Percentiles rank a stretch among this genome's conserved stretches.
These are phyloP conservation scores for Nycticorax nycticorax DNA, from an alignment of 2,113 vertebrate genomes.

Conservation along the genomic window DNA sequence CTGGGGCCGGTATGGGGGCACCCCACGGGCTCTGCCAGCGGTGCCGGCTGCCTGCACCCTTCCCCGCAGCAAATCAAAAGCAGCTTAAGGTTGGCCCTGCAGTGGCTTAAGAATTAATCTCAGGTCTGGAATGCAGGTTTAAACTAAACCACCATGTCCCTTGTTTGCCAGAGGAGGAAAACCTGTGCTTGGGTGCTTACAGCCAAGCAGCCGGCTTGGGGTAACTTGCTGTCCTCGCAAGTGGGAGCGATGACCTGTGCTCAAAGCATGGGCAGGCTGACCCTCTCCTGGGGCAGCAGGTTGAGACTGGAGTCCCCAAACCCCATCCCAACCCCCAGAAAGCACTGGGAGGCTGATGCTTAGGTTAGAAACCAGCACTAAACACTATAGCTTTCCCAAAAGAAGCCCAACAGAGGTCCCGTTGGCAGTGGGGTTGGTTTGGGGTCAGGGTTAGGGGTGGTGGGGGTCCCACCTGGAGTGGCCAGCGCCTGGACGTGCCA, in stretches of 20 bases:
- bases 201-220: neutral
- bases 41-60: fast-evolving
- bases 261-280: fast-evolving
- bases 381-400: fast-evolving
- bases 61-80: neutral
- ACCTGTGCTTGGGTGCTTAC: neutral
- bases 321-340: neutral
- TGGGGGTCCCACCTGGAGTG: neutral
- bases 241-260: fast-evolving
- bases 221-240: neutral
- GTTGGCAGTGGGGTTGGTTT: neutral
- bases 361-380: neutral
- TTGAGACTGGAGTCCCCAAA: neutral
- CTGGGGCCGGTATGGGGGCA: too few relatives aligned
- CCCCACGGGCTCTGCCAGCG: fast-evolving
- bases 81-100: fast-evolving
- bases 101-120: neutral
- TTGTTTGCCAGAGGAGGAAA: neutral
- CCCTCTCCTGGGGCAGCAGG: neutral
- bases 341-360: neutral
- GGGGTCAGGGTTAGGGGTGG: neutral
- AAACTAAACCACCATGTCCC: neutral
- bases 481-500: neutral
- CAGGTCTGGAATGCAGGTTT: neutral
- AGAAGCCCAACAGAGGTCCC: fast-evolving